phyloP scores from a whole-genome alignment of 2,113 vertebrate genomes.

The Vimba vimba region DNA sequence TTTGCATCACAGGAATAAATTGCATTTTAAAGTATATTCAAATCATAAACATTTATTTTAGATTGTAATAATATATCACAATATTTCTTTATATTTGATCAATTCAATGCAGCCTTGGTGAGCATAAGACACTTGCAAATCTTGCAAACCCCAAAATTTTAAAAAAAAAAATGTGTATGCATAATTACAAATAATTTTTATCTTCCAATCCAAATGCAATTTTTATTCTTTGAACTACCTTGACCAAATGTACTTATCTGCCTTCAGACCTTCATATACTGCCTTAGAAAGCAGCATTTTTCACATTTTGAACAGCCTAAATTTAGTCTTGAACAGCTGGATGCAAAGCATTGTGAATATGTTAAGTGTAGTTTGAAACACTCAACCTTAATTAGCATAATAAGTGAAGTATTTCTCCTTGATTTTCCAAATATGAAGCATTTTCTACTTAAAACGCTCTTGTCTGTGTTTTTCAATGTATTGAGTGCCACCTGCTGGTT shows the following conservation, averaged over 20 bases:
- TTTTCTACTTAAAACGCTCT: background rate
- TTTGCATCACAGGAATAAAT: no score
- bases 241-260: background rate
- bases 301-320: no score
- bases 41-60: no score
- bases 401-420: background rate
- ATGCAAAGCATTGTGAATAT: background rate
- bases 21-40: no score
- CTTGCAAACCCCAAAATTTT: background rate
- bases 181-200: background rate
- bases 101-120: background rate
- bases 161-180: background rate
- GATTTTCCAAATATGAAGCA: background rate
- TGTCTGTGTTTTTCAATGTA: constrained; percentile 4
- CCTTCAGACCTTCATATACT: background rate
- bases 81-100: background rate
- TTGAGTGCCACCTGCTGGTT: constrained; percentile 55
- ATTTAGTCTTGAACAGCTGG: background rate
- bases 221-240: background rate
- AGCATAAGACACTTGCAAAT: background rate
- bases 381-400: background rate
- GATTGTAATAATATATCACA: no score
- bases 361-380: background rate
- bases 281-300: background rate
- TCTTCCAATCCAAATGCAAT: background rate